phyloP scores from a whole-genome alignment of 64 coral and sea anemone species.

The Dendrophyllia cribrosa region DNA sequence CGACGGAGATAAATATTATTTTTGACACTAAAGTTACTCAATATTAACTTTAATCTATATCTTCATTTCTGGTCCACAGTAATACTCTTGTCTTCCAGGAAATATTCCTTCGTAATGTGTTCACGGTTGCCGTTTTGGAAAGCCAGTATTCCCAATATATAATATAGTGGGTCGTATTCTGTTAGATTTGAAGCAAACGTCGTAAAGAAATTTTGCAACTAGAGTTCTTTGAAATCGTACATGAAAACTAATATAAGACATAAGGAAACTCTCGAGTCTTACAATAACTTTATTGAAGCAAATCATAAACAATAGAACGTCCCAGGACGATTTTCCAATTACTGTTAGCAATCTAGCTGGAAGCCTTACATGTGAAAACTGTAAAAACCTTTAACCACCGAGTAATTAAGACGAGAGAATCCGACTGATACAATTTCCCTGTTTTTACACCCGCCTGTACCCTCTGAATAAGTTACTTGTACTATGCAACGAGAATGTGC shows the following conservation, averaged over 20 bases:
- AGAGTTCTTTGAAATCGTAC: conserved; percentile 13
- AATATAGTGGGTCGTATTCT: conserved; percentile 18
- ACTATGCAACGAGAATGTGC: not conserved
- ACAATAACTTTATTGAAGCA: not conserved
- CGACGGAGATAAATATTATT: not conserved
- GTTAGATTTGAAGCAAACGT: conserved; percentile 7
- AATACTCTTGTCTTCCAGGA: conserved; percentile 16
- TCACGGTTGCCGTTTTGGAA: conserved; percentile 20
- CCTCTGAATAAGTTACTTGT: not conserved
- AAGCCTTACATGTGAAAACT: conserved; percentile 9
- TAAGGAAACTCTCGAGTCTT: not conserved
- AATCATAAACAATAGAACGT: conserved; percentile 8
- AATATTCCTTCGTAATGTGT: conserved; percentile 18
- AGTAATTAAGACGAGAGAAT: conserved; percentile 11
- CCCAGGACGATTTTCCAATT: conserved; percentile 14
- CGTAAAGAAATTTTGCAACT: not conserved
- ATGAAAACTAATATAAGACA: not conserved
- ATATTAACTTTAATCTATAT: conserved; percentile 23
- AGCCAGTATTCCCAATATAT: conserved; percentile 10
- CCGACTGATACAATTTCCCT: conserved; percentile 3
- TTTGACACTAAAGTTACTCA: not conserved
- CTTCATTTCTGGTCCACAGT: conserved; percentile 20
- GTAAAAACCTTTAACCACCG: not conserved
- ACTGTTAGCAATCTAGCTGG: conserved; percentile 1
- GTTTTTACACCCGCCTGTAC: not conserved